Percentiles rank a stretch among this genome's conserved stretches.
phyloP scores from a whole-genome alignment of 2,797 vertebrate species.

The Gymnoscopelus microlampas region DNA sequence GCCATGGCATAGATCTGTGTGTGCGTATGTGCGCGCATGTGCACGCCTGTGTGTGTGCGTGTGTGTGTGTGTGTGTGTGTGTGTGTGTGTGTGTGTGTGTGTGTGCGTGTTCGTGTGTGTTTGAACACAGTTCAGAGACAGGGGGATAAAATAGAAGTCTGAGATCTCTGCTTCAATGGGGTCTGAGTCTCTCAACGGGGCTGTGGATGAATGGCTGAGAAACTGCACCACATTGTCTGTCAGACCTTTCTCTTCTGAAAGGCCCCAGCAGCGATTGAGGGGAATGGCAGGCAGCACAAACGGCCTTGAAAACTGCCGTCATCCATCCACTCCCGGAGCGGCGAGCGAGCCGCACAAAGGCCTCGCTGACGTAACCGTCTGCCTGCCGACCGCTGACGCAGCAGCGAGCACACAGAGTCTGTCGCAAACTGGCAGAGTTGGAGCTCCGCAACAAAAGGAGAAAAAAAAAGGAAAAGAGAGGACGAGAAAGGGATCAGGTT shows the following conservation, averaged over 20 bases:
- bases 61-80: no score
- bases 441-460: constrained; percentile 29
- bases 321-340: constrained; percentile 54
- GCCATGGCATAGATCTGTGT: constrained; percentile 66
- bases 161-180: constrained; percentile 60
- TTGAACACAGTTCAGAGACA: constrained; percentile 8
- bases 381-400: constrained; percentile 25
- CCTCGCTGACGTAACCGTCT: constrained; percentile 52
- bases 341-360: constrained; percentile 49
- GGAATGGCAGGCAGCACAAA: constrained; percentile 48
- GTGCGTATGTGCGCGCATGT: background rate
- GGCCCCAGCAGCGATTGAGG: constrained; percentile 50
- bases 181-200: constrained; percentile 55
- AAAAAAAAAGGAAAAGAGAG: constrained; percentile 32
- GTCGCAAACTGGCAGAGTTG: background rate
- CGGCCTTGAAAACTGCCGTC: constrained; percentile 62
- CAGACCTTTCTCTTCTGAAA: constrained; percentile 67
- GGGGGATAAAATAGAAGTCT: constrained; percentile 29
- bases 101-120: no score
- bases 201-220: constrained; percentile 58
- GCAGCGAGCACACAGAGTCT: constrained; percentile 25
- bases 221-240: constrained; percentile 57
- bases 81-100: no score
- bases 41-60: no score
- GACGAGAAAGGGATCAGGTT: constrained; percentile 12